Conservation (phyloP, 2,888 invertebrate species). For the Zelleria hepariella region DNA sequence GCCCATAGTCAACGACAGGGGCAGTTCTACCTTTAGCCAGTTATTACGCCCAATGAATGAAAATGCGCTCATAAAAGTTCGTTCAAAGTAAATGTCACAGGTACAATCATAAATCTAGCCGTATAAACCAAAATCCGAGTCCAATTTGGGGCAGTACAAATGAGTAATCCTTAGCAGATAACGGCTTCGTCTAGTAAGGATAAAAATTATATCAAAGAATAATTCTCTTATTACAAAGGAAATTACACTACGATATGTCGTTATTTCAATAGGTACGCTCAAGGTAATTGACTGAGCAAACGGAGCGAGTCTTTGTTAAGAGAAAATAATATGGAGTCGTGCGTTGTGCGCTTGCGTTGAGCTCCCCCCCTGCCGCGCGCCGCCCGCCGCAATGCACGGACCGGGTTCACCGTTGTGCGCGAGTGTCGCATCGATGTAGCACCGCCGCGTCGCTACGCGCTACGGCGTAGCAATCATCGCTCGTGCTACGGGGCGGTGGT, state of each 20-base stretch:
- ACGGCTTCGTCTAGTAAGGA: not conserved
- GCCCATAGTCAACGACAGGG: not conserved
- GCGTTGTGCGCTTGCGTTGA: slow-evolving; percentile 47
- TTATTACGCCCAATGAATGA: not conserved
- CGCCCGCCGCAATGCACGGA: slow-evolving; percentile 35
- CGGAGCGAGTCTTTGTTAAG: slow-evolving; percentile 50
- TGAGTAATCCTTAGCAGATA: not conserved
- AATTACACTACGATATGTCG: slow-evolving; percentile 26
- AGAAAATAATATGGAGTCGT: slow-evolving; percentile 45
- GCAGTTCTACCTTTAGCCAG: not conserved
- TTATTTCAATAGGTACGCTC: slow-evolving; percentile 31
- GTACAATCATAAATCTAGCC: not conserved
- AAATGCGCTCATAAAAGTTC: not conserved
- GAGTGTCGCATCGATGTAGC: slow-evolving; percentile 15
- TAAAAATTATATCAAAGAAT: not conserved
- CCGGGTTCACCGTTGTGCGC: slow-evolving; percentile 15
- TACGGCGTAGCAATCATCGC: slow-evolving; percentile 6
- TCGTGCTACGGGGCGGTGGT: slow-evolving; percentile 12
- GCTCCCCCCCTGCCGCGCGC: slow-evolving; percentile 36
- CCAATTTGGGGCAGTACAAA: not conserved
- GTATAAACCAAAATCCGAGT: not conserved
- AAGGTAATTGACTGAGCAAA: slow-evolving; percentile 57
- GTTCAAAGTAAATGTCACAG: not conserved
- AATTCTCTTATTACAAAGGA: not conserved
- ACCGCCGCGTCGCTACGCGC: not conserved